Base-by-base conservation (phyloP, 2,113 vertebrate genomes). In the Otus sunia region DNA sequence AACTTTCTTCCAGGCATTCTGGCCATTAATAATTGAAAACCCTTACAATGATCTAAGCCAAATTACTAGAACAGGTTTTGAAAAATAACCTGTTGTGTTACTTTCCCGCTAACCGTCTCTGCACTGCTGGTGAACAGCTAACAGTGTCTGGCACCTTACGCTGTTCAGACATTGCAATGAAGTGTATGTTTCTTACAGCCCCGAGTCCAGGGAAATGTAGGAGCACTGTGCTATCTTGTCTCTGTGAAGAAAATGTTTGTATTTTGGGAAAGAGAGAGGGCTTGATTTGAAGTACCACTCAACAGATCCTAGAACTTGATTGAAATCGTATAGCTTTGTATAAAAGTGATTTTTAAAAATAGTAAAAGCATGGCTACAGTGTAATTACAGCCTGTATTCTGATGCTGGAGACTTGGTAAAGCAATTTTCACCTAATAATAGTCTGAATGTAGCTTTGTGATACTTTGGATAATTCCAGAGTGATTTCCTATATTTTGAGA, bases 1-100 rank as follows among this genome's bases (percentile, higher is more conserved):
- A 79, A 82, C 36, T 71, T 93, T 90, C 72, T 96, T 79, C 29
- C 59, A 85, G 90, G 82, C 69, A 45, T 96, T 81, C 63, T 58
- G 56, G 10, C n/a, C 34, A 68, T 92, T 91, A 93, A 93, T 86
- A 93, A 90, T 83, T 83, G 59, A 95, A 96, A 94, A 58, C 18
- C 5, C 34, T 86, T 86, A 62, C 59, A 91, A 55, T 39, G 62
- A 90, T 75, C 71, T 81, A 47, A 94, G 67, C 18, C 34, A 74
- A 64, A 90, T 87, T 92, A 53, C 71, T 85, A 55, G 59, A 63
- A 75, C 9, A 83, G 23, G 22, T 86, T 95, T 91, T 95, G 77
- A 92, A 94, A 96, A 96, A 93, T 37, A 84, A 69, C n/a, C 18
- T 60, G 47, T 45, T 86, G 34, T 63, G 53, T 45, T 90, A 67